Conservation (phyloP, 2,797 vertebrate genomes). For the Lophius americanus region DNA sequence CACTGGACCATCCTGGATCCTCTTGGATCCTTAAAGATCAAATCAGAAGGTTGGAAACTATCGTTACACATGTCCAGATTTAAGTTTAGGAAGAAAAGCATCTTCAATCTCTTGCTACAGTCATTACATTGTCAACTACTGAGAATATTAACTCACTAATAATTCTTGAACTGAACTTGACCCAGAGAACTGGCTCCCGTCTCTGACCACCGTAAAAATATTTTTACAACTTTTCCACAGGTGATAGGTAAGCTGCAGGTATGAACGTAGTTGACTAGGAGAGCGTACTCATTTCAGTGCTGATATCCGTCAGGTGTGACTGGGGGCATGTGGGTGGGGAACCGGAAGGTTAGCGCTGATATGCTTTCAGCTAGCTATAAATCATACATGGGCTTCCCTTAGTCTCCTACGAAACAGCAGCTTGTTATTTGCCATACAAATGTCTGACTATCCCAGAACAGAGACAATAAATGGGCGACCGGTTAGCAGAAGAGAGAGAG, state of each 20-base stretch:
- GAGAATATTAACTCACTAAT: not conserved
- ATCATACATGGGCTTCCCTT: constrained; percentile 11
- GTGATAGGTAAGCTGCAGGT: constrained; percentile 20
- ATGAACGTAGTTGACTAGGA: constrained; percentile 24
- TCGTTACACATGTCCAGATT: not conserved
- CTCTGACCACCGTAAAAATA: constrained; percentile 27
- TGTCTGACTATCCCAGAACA: constrained; percentile 14
- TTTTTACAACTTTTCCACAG: constrained; percentile 18
- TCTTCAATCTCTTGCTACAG: not conserved
- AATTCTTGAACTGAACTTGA: constrained; percentile 37
- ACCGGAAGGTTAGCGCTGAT: not conserved
- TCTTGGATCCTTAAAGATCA: constrained; percentile 86
- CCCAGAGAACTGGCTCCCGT: constrained; percentile 16
- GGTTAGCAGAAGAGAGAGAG: constrained; percentile 12
- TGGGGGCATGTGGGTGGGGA: not conserved
- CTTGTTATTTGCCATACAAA: constrained; percentile 29
- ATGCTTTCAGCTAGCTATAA: constrained; percentile 31
- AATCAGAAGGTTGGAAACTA: constrained; percentile 11
- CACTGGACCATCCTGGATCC: constrained; percentile 93
- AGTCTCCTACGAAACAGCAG: constrained; percentile 35
- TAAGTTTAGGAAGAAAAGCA: not conserved
- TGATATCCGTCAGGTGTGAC: not conserved
- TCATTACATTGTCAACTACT: not conserved
- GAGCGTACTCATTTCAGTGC: not conserved
- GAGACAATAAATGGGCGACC: constrained; percentile 24